These are phyloP conservation scores for Raja brachyura DNA, from an alignment of 2,113 vertebrate genomes.

Conservation along the genomic window DNA sequence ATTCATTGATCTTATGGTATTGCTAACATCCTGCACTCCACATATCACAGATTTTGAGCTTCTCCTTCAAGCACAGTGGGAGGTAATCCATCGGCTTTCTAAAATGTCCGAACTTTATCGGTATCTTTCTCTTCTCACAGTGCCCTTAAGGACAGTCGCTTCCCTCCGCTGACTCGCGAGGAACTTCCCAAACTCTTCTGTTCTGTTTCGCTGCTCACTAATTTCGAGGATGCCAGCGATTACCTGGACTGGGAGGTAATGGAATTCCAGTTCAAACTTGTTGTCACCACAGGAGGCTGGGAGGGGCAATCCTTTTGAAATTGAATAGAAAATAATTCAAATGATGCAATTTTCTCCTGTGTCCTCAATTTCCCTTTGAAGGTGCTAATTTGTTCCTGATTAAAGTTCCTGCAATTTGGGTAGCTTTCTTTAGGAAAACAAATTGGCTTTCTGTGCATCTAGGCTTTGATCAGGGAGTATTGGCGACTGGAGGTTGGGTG, in stretches of 20 bases:
- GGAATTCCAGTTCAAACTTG: constrained; percentile 18
- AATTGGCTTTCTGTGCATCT: not conserved
- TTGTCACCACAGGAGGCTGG: not conserved
- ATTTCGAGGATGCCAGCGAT: constrained; percentile 77
- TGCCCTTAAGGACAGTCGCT: constrained; percentile 81
- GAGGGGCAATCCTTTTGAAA: not conserved
- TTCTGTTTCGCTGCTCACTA: constrained; percentile 78
- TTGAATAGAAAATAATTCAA: not conserved
- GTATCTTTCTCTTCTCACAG: constrained; percentile 50
- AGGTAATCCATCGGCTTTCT: not conserved
- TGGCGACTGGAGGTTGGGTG: too few relatives aligned
- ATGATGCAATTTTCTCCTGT: not conserved
- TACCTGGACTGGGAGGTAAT: constrained; percentile 80
- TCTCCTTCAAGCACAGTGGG: not conserved
- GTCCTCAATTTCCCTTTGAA: not conserved
- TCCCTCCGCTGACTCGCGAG: constrained; percentile 73
- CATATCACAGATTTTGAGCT: not conserved
- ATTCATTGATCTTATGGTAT: not conserved
- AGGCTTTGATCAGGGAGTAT: not conserved
- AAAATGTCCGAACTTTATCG: constrained; percentile 36
- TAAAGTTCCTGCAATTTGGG: not conserved
- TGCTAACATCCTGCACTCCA: not conserved
- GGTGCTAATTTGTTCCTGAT: not conserved
- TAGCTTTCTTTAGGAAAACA: not conserved
- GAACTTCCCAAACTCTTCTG: constrained; percentile 79